A percentile compares a stretch with the other conserved stretches of the same genome.
phyloP scores from a whole-genome alignment of 2,113 vertebrate genomes.

The Perognathus longimembris region DNA sequence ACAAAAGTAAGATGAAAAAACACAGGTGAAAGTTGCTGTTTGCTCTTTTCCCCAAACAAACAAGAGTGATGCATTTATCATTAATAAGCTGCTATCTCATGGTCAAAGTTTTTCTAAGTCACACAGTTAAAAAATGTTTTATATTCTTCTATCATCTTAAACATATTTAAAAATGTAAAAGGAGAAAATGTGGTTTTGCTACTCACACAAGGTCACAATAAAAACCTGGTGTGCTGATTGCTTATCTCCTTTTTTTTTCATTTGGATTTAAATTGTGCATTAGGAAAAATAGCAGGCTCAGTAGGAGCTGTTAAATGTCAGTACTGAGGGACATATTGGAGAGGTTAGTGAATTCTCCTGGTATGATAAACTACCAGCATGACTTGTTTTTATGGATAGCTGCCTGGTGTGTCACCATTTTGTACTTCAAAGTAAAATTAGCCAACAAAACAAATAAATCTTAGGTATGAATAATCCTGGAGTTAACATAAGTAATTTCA shows the following conservation, averaged over 20 bases:
- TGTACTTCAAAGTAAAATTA: slow-evolving; percentile 7
- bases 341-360: background rate
- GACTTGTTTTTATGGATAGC: background rate
- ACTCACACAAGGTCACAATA: background rate
- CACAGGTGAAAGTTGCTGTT: background rate
- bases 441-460: background rate
- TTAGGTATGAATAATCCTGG: too few relatives aligned
- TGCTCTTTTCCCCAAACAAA: background rate
- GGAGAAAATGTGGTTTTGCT: background rate
- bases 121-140: background rate
- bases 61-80: slow-evolving; percentile 6
- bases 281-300: background rate
- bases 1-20: background rate
- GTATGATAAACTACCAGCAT: background rate
- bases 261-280: background rate
- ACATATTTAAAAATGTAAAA: background rate
- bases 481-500: too few relatives aligned
- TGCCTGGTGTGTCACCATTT: background rate
- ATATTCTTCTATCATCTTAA: slow-evolving; percentile 7
- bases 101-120: background rate
- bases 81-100: background rate
- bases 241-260: background rate
- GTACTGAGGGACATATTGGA: rapidly evolving
- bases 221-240: background rate
- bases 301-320: background rate